Evolutionary conservation across 2,797 vertebrate species (phyloP).

Genomic region (Chaunax sp.): DNA sequence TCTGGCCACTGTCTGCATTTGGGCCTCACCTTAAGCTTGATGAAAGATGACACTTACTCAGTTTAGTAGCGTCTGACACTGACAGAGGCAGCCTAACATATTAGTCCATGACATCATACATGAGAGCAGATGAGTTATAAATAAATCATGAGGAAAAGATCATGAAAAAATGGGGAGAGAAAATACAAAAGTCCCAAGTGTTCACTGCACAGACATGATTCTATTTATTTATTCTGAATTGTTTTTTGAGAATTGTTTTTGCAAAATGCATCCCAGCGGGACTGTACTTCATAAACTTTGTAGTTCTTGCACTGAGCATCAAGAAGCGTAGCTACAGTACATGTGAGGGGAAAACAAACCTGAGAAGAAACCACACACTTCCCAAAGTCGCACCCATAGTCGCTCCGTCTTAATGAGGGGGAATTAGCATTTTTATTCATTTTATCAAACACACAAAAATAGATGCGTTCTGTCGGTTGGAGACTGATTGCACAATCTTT

Average conservation of each 20-base stretch:
- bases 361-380: neutral
- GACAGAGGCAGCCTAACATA: slow-evolving; percentile 8
- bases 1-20: too few species aligned
- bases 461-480: slow-evolving; percentile 45
- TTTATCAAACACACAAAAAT: slow-evolving; percentile 67
- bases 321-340: slow-evolving; percentile 33
- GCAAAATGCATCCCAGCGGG: slow-evolving; percentile 43
- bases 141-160: too few species aligned
- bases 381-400: slow-evolving; percentile 51
- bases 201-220: neutral
- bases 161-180: too few species aligned
- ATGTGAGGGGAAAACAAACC: slow-evolving; percentile 4
- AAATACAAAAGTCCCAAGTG: too few species aligned
- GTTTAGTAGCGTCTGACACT: too few species aligned
- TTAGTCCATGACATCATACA: slow-evolving; percentile 20
- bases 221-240: slow-evolving; percentile 35
- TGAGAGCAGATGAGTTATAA: slow-evolving; percentile 3
- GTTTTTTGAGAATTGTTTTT: slow-evolving; percentile 47
- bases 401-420: slow-evolving; percentile 74
- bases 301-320: slow-evolving; percentile 58
- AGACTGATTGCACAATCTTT: slow-evolving; percentile 34
- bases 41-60: too few species aligned
- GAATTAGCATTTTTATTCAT: slow-evolving; percentile 72
- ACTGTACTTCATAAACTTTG: slow-evolving; percentile 43
- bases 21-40: too few species aligned